Evolutionary conservation across 2,888 invertebrate species (phyloP).

Genomic region (Calameuta pallipes): DNA sequence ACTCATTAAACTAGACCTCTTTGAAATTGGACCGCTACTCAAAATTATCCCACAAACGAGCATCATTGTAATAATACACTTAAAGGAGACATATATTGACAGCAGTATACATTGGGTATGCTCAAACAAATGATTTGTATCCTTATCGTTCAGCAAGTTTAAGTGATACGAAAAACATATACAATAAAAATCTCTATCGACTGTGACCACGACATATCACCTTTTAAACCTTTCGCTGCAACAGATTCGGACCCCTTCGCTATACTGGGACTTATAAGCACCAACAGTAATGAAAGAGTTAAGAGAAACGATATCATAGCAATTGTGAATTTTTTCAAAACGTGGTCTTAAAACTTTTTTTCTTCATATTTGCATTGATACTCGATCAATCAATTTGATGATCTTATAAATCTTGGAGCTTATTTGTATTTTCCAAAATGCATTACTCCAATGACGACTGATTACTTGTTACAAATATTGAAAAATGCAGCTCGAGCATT

Average conservation of each 20-base stretch:
- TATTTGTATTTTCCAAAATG: background rate
- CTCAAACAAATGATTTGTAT: background rate
- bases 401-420: background rate
- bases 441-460: background rate
- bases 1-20: background rate
- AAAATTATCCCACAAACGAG: background rate
- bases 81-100: background rate
- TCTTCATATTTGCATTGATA: background rate
- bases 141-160: background rate
- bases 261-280: too few relatives aligned
- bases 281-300: too few relatives aligned
- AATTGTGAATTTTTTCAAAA: background rate
- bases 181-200: background rate
- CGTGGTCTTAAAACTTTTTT: background rate
- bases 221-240: background rate
- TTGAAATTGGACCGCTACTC: background rate
- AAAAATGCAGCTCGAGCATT: background rate
- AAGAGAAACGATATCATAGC: background rate
- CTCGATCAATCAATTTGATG: background rate
- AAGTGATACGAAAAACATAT: background rate
- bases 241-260: too few relatives aligned
- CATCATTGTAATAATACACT: background rate
- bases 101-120: background rate
- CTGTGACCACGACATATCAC: background rate
- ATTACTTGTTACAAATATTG: slow-evolving; percentile 13